Conservation (phyloP, 2,797 vertebrate genomes). For the Siniperca obscura region DNA sequence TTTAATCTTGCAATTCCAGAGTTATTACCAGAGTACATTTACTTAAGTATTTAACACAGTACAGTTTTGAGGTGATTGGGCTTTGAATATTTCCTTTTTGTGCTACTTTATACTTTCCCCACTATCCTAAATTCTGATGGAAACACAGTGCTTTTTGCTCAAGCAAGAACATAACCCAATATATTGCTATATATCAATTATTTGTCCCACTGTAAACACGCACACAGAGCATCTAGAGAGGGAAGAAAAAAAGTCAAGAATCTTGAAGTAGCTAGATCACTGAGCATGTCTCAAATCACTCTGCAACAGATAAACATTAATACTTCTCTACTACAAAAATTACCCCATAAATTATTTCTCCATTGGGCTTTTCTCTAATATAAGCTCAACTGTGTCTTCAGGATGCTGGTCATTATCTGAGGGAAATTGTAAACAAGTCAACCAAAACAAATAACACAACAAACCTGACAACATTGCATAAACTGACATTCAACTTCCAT, state of each 20-base stretch:
- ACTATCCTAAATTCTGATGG: not conserved
- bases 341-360: slow-evolving; percentile 33
- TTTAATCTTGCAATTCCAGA: not conserved
- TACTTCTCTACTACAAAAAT: slow-evolving; percentile 25
- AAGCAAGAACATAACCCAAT: not conserved
- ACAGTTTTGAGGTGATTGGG: not conserved
- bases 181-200: not conserved
- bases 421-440: slow-evolving; percentile 35
- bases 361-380: slow-evolving; percentile 28
- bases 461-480: slow-evolving; percentile 23
- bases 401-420: slow-evolving; percentile 37
- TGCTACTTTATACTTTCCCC: not conserved
- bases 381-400: slow-evolving; percentile 34
- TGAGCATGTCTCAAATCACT: slow-evolving; percentile 13
- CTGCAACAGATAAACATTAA: slow-evolving; percentile 16
- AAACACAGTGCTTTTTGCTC: not conserved
- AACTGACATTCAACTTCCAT: slow-evolving; percentile 24
- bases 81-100: not conserved
- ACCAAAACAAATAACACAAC: slow-evolving; percentile 24
- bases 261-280: slow-evolving; percentile 3
- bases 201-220: not conserved
- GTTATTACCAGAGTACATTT: not conserved
- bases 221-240: not conserved
- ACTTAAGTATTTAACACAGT: not conserved
- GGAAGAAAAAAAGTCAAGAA: not conserved